Percentiles rank a stretch among this genome's conserved stretches.
These are phyloP conservation scores for Scaptomyza polygonia DNA, from an alignment of 2,888 invertebrate genomes.

Conservation along the genomic window DNA sequence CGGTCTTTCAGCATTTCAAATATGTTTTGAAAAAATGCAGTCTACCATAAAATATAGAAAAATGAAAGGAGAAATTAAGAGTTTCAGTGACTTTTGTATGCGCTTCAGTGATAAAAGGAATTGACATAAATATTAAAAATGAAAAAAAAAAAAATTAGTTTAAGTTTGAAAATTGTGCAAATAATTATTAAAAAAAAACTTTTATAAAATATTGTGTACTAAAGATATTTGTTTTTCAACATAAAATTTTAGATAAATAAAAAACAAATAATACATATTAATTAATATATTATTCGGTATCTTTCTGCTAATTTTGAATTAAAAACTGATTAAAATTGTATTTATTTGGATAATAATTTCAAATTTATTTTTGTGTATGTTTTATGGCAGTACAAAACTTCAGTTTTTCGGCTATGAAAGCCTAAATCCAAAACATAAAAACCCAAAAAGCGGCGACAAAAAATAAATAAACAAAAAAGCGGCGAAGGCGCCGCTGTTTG, in stretches of 20 bases:
- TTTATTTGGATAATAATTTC: not conserved
- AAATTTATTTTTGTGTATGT: not conserved
- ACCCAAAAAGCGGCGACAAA: constrained; percentile 21
- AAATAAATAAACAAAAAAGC: constrained; percentile 19
- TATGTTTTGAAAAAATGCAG: constrained; percentile 39
- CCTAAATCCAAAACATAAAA: constrained; percentile 1
- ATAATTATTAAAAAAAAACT: not conserved
- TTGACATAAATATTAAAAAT: not conserved
- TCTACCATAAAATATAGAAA: constrained; percentile 39
- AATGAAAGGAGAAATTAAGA: not conserved
- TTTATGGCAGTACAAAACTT: not conserved
- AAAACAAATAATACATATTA: no score
- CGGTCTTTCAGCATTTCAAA: constrained; percentile 22
- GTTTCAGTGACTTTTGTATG: not conserved
- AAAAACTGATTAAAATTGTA: not conserved
- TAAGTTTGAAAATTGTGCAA: not conserved
- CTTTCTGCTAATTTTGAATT: no score
- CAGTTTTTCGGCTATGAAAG: constrained; percentile 15
- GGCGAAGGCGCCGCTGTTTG: constrained; percentile 4
- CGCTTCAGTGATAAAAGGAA: constrained; percentile 1
- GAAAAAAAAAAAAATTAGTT: not conserved
- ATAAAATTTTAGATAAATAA: no score
- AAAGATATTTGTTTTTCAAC: not conserved
- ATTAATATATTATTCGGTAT: no score
- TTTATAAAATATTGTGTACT: no score